Evolutionary conservation across 2,797 vertebrate genomes (phyloP).

Genomic region (Danio kyathit): DNA sequence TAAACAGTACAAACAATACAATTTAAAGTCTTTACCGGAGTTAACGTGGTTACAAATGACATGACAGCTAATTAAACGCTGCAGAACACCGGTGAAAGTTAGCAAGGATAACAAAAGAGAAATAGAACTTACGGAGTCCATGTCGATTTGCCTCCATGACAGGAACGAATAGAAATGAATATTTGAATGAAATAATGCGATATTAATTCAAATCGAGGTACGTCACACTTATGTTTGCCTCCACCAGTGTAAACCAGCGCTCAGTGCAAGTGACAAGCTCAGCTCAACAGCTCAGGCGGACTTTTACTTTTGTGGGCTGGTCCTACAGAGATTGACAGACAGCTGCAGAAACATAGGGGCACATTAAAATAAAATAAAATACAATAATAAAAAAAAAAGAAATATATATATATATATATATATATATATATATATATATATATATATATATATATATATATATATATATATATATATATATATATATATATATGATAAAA

Average conservation of each 20-base stretch:
- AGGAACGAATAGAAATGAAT: neutral
- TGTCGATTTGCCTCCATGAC: conserved; percentile 34
- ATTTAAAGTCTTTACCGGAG: neutral
- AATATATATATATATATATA: too few species aligned
- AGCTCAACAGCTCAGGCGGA: neutral
- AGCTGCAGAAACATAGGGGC: neutral
- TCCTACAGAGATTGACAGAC: conserved; percentile 10
- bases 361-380: neutral
- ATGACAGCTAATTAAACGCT: conserved; percentile 6
- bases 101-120: neutral
- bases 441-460: too few species aligned
- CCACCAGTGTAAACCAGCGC: neutral
- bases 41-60: neutral
- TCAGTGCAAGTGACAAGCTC: neutral
- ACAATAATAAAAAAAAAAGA: too few species aligned
- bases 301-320: conserved; percentile 47
- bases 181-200: neutral
- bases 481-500: too few species aligned
- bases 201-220: neutral
- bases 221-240: neutral
- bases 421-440: too few species aligned
- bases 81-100: neutral
- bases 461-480: too few species aligned
- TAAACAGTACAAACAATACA: neutral
- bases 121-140: conserved; percentile 54